These are phyloP conservation scores for Papilio polyxenes DNA, from an alignment of 1,140 invertebrate genomes.

Conservation along the genomic window DNA sequence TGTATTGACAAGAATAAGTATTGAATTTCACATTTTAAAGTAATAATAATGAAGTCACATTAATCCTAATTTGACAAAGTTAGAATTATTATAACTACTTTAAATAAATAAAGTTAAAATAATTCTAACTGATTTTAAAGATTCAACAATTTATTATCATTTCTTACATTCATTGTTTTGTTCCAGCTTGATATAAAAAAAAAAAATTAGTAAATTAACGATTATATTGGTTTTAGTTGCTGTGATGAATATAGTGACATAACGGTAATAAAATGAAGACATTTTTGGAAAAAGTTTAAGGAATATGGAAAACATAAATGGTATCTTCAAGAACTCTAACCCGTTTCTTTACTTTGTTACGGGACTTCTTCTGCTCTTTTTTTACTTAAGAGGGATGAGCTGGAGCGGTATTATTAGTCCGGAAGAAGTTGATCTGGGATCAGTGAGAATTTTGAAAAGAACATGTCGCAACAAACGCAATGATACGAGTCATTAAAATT, in stretches of 20 bases:
- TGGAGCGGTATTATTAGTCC: constrained; percentile 65
- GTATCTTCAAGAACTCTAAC: constrained; percentile 6
- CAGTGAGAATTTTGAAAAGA: constrained; percentile 45
- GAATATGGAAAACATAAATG: neutral
- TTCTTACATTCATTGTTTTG: neutral
- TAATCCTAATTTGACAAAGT: no score
- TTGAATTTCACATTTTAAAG: no score
- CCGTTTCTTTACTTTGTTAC: constrained; percentile 46
- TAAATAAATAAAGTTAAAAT: no score
- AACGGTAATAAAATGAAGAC: neutral
- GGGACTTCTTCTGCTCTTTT: constrained; percentile 50
- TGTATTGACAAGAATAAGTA: no score
- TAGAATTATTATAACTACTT: no score
- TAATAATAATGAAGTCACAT: no score
- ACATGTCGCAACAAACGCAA: constrained; percentile 33
- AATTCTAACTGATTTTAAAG: no score
- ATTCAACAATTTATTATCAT: neutral
- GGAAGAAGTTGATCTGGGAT: constrained; percentile 70
- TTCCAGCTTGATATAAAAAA: neutral
- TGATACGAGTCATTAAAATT: constrained; percentile 12
- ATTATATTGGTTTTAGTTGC: neutral
- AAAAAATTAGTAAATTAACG: neutral
- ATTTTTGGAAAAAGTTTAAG: constrained; percentile 12
- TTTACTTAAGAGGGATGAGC: constrained; percentile 60
- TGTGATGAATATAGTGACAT: neutral